phyloP scores from a whole-genome alignment of 1,140 invertebrate species.

The Brachionus calyciflorus region DNA sequence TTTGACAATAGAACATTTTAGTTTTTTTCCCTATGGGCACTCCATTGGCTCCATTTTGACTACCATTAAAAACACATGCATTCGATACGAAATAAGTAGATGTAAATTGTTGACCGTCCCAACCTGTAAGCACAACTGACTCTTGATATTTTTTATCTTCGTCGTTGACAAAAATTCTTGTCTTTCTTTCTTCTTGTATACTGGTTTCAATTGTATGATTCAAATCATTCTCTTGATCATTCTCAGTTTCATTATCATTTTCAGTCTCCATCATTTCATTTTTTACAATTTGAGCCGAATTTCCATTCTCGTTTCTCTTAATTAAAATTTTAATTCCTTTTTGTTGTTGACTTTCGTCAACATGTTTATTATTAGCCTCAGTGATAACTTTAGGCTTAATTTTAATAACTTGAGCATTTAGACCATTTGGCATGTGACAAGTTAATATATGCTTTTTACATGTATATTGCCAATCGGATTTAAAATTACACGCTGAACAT shows the following conservation, averaged over 20 bases:
- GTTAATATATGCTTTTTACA: slow-evolving; percentile 37
- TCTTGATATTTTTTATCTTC: slow-evolving; percentile 1
- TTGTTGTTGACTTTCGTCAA: not conserved
- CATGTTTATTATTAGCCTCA: not conserved
- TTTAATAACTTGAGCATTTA: not conserved
- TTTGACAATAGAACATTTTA: slow-evolving; percentile 24
- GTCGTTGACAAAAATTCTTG: not conserved
- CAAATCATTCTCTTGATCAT: slow-evolving; percentile 15
- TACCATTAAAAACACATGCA: not conserved
- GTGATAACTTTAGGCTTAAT: not conserved
- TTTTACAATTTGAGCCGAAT: not conserved
- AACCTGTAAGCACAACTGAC: slow-evolving; percentile 2
- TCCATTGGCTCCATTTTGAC: slow-evolving; percentile 21
- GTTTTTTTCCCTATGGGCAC: slow-evolving; percentile 8
- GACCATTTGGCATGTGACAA: not conserved
- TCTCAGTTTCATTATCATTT: not conserved
- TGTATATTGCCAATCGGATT: slow-evolving; percentile 40
- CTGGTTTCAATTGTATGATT: not conserved
- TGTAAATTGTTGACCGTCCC: not conserved
- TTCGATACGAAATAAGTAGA: not conserved
- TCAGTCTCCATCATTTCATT: not conserved
- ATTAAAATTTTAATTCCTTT: slow-evolving; percentile 33
- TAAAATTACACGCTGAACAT: slow-evolving; percentile 21
- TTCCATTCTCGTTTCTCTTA: not conserved
- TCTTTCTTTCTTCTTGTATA: not conserved